Evolutionary conservation across 2,888 invertebrate species (phyloP), one percentile per base, ranked within the genome.

Genomic region (Artemia sp.): DNA sequence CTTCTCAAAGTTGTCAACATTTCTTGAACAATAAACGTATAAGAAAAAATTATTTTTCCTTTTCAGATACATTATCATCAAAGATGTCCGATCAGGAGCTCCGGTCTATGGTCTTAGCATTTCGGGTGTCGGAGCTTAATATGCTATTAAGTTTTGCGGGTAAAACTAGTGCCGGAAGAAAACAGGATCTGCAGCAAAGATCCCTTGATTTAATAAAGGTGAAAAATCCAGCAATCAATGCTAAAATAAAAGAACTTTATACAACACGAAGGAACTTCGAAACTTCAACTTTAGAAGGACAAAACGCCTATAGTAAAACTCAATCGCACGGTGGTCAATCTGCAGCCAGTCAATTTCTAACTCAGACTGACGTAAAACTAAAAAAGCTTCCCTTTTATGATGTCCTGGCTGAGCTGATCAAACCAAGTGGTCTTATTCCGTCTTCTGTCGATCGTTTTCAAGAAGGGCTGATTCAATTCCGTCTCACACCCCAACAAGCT

Each of bases 321-420:
- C 19, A n/a, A 12, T 50, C 19, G n/a, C 38, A 51, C 11, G 51
- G 53, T 6, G 53, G 68, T 19, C 14, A n/a, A 12, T 19, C n/a
- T 14, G 14, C 51, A 12, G 38, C 38, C 38, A 38, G 38, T 38
- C 24, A 69, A 38, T 52, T 73, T 78, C 93, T 93, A 8, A 86
- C 93, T 69, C 90, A 92, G 78, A 93, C 94, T 0, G 93, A 95
- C 79, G 92, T 96, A n/a, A 86, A 86, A 76, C 85, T 95, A 74
- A 92, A 91, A 77, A 86, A 86, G 76, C 81, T 96, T 69, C 94
- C 96, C 3, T 96, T 96, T 80, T 96, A 90, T 78, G 94, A 95
- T 78, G 84, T 90, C 72, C 78, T 91, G 71, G 88, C 86, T 2
- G 92, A 92, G 76, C 82, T 96, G 67, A 82, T 95, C 75, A 92